A percentile compares a stretch with the other conserved stretches of the same genome.
Evolutionary conservation across 2,113 vertebrate species (phyloP).

Genomic region (Echinops telfairi): DNA sequence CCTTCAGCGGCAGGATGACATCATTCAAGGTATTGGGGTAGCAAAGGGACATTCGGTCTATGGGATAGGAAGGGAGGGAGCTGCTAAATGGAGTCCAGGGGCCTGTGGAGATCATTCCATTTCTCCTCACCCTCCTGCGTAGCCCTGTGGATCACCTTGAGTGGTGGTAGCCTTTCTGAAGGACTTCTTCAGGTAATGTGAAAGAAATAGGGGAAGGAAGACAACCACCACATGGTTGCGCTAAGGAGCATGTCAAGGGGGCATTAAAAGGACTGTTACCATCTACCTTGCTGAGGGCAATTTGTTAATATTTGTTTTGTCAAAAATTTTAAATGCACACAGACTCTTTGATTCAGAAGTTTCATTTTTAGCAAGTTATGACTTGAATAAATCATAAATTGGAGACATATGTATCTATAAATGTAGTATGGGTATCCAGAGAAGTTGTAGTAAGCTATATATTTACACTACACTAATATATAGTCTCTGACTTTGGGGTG

Average conservation of each 20-base stretch:
- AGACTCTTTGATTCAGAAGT: not conserved
- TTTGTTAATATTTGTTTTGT: slow-evolving; percentile 39
- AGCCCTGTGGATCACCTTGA: not conserved
- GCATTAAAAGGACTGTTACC: slow-evolving; percentile 3
- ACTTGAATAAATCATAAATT: not conserved
- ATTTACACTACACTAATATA: too few relatives aligned
- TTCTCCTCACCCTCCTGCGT: not conserved
- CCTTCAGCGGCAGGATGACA: slow-evolving; percentile 95
- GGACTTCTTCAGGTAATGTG: slow-evolving; percentile 5
- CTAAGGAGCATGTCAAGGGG: not conserved
- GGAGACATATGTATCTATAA: not conserved
- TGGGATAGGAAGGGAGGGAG: not conserved
- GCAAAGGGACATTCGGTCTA: not conserved
- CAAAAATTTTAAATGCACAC: slow-evolving; percentile 32
- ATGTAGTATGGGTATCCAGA: not conserved
- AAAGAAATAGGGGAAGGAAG: slow-evolving; percentile 13
- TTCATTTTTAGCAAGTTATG: slow-evolving; percentile 51
- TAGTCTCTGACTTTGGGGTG: not conserved
- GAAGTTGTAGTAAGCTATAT: too few relatives aligned
- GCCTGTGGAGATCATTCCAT: not conserved
- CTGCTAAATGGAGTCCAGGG: not conserved
- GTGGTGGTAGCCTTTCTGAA: not conserved
- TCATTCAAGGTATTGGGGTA: slow-evolving; percentile 91
- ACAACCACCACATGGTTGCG: not conserved
- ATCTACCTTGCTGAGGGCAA: not conserved